Percentiles rank a stretch among this genome's conserved stretches.
Conservation (phyloP, 2,888 invertebrate genomes). For the Rhyacophila evoluta region DNA sequence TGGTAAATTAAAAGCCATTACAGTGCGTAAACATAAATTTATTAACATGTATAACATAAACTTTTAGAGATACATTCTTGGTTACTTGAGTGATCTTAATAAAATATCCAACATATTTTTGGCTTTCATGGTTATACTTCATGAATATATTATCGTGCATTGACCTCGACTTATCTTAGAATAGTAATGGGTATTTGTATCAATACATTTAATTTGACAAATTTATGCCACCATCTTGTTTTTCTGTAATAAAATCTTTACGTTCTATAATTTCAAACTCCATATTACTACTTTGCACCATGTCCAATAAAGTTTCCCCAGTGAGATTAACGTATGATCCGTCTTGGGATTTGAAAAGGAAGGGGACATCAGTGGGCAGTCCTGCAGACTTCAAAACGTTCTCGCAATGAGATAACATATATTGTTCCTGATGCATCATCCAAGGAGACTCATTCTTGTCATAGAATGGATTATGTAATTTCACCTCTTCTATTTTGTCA, state of each 20-base stretch:
- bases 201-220: too few species aligned
- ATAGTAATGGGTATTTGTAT: too few species aligned
- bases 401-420: conserved; percentile 68
- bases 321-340: conserved; percentile 75
- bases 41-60: too few species aligned
- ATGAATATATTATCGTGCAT: too few species aligned
- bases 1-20: too few species aligned
- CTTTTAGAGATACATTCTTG: too few species aligned
- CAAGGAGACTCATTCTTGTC: conserved; percentile 43
- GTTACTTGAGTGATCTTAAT: too few species aligned
- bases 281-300: conserved; percentile 69
- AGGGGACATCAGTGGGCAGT: conserved; percentile 67
- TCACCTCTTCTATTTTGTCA: conserved; percentile 62
- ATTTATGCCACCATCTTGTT: not conserved
- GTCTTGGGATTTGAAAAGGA: conserved; percentile 75
- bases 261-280: conserved; percentile 69
- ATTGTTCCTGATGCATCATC: conserved; percentile 48
- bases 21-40: too few species aligned
- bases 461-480: conserved; percentile 60
- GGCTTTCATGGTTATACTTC: too few species aligned
- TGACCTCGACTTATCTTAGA: too few species aligned
- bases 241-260: not conserved
- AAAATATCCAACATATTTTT: too few species aligned
- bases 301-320: conserved; percentile 72
- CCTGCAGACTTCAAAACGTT: conserved; percentile 67